phyloP scores from a whole-genome alignment of 2,888 invertebrate species.

The Cephus pygmeus region DNA sequence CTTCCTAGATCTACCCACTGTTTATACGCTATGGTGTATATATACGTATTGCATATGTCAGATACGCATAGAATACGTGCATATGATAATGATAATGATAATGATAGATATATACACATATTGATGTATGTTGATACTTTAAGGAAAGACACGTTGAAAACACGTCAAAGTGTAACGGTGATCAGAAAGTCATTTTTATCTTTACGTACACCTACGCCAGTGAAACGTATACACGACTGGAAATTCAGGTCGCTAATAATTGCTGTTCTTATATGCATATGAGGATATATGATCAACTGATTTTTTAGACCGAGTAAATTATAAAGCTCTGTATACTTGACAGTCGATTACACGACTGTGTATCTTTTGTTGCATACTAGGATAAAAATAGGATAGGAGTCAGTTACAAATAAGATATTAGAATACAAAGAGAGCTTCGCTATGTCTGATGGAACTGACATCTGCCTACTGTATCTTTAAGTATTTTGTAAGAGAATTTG shows the following conservation, averaged over 20 bases:
- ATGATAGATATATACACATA: no score
- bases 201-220: not conserved
- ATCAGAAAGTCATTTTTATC: not conserved
- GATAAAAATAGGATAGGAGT: not conserved
- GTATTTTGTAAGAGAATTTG: not conserved
- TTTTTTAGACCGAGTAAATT: not conserved
- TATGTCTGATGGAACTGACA: not conserved
- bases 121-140: not conserved
- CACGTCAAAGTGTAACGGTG: not conserved
- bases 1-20: constrained; percentile 8
- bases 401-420: not conserved
- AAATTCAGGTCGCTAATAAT: not conserved
- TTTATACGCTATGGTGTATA: not conserved
- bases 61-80: not conserved
- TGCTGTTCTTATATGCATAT: not conserved
- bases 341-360: not conserved
- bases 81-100: not conserved
- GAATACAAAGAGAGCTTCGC: not conserved
- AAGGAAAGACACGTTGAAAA: not conserved
- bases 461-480: not conserved
- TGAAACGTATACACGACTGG: not conserved
- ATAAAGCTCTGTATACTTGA: not conserved
- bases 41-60: not conserved
- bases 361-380: not conserved
- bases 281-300: not conserved